Evolutionary conservation across 2,797 vertebrate species (phyloP), one percentile per base, ranked within the genome.

Genomic region (Huso huso): DNA sequence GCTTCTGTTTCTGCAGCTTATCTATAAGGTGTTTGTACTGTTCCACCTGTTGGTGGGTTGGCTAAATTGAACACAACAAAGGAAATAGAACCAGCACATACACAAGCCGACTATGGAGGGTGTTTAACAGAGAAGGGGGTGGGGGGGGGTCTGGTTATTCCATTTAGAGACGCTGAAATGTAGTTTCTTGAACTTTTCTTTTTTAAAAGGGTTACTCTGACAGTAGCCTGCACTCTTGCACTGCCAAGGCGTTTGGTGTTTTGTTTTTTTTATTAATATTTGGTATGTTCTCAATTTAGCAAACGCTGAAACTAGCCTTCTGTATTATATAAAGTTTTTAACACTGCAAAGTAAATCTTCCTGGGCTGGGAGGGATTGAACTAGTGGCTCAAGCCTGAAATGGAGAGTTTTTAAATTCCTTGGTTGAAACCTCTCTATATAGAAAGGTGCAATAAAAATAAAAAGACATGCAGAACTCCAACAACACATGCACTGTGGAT

Each of bases 31-130:
- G 11, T 58, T 13, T 12, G 12, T 58, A 58, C 12, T 10, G 6
- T 6, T n/a, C 55, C 13, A 11, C 55, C 8, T 58, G 52, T 65
- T 53, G 51, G 18, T 12, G 10, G 49, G 15, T 65, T 10, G 37
- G 8, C 5, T 11, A 51, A 10, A 18, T 69, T 51, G 8, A 48
- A 10, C 49, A 50, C 8, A 67, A 13, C 65, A n/a, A 65, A 61
- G 65, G 63, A 65, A 52, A 70, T 59, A 65, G 68, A 63, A 72
- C 49, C 66, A 63, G 12, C 55, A 49, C 55, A 62, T 65, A 52
- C 64, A 59, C 6, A 75, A 76, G 74, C 75, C 75, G 74, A 72
- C 66, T 60, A 63, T 58, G 55, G 12, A 58, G 55, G 2, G 7
- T 58, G 1, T 0, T 11, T 58, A 6, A 12, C 1, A 37, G 55